Conservation (phyloP, 1,140 invertebrate species). For the Sitobion miscanthi region DNA sequence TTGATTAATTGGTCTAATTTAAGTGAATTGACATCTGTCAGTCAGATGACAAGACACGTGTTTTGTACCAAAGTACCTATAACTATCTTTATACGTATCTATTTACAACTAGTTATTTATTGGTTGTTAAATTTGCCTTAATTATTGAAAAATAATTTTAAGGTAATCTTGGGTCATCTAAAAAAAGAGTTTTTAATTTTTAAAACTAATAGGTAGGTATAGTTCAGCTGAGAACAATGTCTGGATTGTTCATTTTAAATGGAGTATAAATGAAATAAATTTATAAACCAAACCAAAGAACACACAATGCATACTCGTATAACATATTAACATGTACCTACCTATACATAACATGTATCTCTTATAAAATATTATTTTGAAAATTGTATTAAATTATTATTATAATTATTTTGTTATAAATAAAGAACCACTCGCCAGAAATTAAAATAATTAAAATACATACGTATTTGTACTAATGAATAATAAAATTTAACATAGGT, state of each 20-base stretch:
- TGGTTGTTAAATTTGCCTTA: neutral
- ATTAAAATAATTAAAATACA: no score
- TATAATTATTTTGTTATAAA: no score
- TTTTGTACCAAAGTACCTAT: neutral
- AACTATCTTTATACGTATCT: neutral
- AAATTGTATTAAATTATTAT: no score
- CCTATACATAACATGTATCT: no score
- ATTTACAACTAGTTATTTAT: neutral
- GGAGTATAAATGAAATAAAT: neutral
- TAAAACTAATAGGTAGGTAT: neutral
- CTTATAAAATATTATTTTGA: no score
- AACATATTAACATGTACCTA: no score
- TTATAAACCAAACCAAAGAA: no score
- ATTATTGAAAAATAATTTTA: neutral
- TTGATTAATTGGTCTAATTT: neutral
- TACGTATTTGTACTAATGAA: no score
- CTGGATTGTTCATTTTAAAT: neutral
- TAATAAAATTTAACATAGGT: no score
- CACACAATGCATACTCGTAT: no score
- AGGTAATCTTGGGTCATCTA: neutral
- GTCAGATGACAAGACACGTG: conserved; percentile 5
- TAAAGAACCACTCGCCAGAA: no score
- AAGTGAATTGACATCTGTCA: neutral
- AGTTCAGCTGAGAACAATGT: neutral
- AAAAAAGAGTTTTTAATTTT: neutral